Percentiles rank a stretch among this genome's conserved stretches.
Evolutionary conservation across 2,888 invertebrate genomes (phyloP).

Genomic region (Julus scanicus): DNA sequence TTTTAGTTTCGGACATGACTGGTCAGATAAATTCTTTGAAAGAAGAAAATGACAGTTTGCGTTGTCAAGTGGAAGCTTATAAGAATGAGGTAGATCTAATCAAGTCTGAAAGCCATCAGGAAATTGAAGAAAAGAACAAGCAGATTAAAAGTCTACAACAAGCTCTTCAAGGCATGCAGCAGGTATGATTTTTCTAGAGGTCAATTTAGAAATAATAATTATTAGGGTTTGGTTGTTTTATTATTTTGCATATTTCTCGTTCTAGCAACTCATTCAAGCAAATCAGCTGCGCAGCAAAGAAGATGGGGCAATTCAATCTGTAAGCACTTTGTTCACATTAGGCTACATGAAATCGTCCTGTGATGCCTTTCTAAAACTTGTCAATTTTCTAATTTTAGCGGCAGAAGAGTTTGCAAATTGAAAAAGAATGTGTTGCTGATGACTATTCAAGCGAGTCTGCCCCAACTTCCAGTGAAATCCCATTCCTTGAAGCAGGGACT

Average conservation of each 20-base stretch:
- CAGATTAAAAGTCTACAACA: conserved; percentile 81
- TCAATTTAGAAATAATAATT: not conserved
- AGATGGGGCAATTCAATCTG: conserved; percentile 54
- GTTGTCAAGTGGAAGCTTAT: conserved; percentile 91
- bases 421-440: not conserved
- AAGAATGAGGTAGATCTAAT: conserved; percentile 92
- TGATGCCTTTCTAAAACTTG: not conserved
- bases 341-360: not conserved
- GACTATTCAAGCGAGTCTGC: not conserved
- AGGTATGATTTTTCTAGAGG: conserved; percentile 61
- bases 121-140: conserved; percentile 84
- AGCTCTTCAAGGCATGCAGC: conserved; percentile 69
- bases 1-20: conserved; percentile 41
- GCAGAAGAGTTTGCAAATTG: not conserved
- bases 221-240: not conserved
- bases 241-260: not conserved
- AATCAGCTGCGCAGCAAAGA: conserved; percentile 58
- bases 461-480: conserved; percentile 14
- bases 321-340: conserved; percentile 32
- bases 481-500: not conserved
- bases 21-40: conserved; percentile 64
- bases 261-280: conserved; percentile 58
- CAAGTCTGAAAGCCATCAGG: conserved; percentile 81
- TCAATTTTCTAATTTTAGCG: conserved; percentile 1
- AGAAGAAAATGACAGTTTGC: conserved; percentile 90